Evolutionary conservation across 1,140 invertebrate species (phyloP).

Genomic region (Hypothenemus hampei): DNA sequence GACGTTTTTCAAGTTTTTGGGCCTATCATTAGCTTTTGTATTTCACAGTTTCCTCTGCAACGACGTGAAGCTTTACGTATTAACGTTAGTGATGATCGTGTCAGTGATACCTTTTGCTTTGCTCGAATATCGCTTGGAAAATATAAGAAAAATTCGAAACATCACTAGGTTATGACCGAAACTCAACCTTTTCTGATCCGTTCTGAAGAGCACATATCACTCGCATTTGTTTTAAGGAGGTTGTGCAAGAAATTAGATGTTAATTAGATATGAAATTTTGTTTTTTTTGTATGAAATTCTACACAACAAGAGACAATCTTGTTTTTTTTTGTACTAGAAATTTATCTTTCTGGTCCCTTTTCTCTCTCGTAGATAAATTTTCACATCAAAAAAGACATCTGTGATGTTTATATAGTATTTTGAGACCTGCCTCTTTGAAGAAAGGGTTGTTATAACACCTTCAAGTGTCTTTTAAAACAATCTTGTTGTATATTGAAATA

Average conservation of each 20-base stretch:
- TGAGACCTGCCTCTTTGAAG: conserved; percentile 19
- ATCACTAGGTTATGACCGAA: conserved; percentile 43
- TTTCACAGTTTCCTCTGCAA: conserved; percentile 48
- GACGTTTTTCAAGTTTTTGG: conserved; percentile 46
- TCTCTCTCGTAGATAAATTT: neutral
- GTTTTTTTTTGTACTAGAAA: too few species aligned
- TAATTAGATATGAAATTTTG: too few species aligned
- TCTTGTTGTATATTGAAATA: conserved; percentile 27
- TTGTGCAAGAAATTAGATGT: too few species aligned
- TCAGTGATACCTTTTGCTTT: conserved; percentile 45
- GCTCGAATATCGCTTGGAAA: conserved; percentile 44
- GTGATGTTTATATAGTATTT: conserved; percentile 29
- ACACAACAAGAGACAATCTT: too few species aligned
- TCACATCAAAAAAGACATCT: conserved; percentile 20
- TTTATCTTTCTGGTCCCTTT: too few species aligned
- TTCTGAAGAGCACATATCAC: conserved; percentile 24
- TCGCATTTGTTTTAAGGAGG: too few species aligned
- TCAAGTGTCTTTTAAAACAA: conserved; percentile 19
- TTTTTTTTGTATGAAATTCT: too few species aligned
- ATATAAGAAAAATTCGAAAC: conserved; percentile 41
- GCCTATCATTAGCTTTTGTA: conserved; percentile 45
- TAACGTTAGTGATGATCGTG: conserved; percentile 43
- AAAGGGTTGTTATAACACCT: conserved; percentile 34
- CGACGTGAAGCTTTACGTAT: conserved; percentile 46
- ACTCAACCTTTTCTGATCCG: conserved; percentile 36